Evolutionary conservation across 2,113 vertebrate species (phyloP), one percentile per base, ranked within the genome.

Genomic region (Planiliza haematocheilus): DNA sequence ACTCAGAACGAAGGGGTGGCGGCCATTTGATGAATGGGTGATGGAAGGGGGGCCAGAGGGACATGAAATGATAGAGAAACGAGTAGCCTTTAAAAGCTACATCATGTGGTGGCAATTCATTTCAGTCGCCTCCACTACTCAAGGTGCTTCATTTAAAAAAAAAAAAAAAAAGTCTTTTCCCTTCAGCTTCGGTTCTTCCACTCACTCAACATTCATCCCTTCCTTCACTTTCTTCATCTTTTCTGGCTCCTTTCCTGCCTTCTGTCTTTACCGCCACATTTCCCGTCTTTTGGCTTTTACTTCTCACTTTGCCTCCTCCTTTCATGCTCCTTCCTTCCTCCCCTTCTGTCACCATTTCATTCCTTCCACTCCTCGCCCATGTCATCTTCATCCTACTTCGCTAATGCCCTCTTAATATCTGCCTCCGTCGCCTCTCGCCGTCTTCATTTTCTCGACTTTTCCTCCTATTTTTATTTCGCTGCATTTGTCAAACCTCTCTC

Each of bases 1-100:
- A 86, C 52, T 85, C 74, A 61, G 42, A 68, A 66, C 82, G 84
- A 86, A 78, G 74, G 85, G 60, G 56, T 76, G 73, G 45, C 57
- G 61, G 62, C 71, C 39, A 11, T 79, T 61, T 81, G 82, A 92
- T 88, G 85, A 86, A 90, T 86, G 87, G 77, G 59, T 83, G 86
- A 86, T 57, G 43, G 59, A 56, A 69, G 65, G 48, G 77, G 64
- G 17, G 65, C 37, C n/a, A 59, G 41, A 55, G 38, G 46, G 36
- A 69, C 51, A 60, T 61, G 67, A 63, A 77, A 74, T 84, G 78
- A 86, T 74, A 30, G 57, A 79, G 61, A 69, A 52, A 30, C 24
- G 46, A 65, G 57, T 63, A 51, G 62, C 42, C 20, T 78, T 71
- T 68, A 83, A 84, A 90, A 39, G 70, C 59, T 76, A 57, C 70